A percentile compares a stretch with the other conserved stretches of the same genome.
phyloP scores from a whole-genome alignment of 2,113 vertebrate species.

The Mesembrinibis cayennensis region DNA sequence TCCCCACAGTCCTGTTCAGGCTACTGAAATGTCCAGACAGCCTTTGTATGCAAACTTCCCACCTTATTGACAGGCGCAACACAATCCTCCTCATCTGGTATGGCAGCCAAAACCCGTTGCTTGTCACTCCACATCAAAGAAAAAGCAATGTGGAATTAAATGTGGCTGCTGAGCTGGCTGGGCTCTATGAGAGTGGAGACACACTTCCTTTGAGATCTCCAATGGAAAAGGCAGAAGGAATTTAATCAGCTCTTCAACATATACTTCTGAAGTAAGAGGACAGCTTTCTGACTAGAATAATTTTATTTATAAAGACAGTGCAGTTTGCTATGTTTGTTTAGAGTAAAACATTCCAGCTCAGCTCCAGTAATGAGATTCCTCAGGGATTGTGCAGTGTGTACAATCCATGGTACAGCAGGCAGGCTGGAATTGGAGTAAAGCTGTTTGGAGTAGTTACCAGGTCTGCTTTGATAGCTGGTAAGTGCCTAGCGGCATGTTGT shows the following conservation, averaged over 20 bases:
- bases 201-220: slow-evolving; percentile 40
- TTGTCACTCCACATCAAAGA: slow-evolving; percentile 29
- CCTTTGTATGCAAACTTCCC: neutral
- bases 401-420: neutral
- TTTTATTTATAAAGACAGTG: neutral
- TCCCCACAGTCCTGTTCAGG: neutral
- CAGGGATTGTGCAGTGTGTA: neutral
- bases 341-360: neutral
- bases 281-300: slow-evolving; percentile 17
- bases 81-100: neutral
- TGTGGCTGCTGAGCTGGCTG: slow-evolving; percentile 33
- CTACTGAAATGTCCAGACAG: neutral
- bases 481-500: rapidly evolving
- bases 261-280: neutral
- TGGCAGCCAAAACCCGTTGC: neutral
- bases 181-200: neutral
- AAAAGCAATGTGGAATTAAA: slow-evolving; percentile 53
- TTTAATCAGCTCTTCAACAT: slow-evolving; percentile 55
- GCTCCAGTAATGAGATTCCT: slow-evolving; percentile 40
- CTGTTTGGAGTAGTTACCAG: neutral
- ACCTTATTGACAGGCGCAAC: neutral
- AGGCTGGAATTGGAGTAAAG: neutral
- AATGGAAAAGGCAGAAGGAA: slow-evolving; percentile 63
- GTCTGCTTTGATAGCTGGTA: neutral
- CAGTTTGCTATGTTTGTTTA: neutral